Evolutionary conservation across 2,888 invertebrate genomes (phyloP), one percentile per base, ranked within the genome.

Genomic region (Pammene fasciana): DNA sequence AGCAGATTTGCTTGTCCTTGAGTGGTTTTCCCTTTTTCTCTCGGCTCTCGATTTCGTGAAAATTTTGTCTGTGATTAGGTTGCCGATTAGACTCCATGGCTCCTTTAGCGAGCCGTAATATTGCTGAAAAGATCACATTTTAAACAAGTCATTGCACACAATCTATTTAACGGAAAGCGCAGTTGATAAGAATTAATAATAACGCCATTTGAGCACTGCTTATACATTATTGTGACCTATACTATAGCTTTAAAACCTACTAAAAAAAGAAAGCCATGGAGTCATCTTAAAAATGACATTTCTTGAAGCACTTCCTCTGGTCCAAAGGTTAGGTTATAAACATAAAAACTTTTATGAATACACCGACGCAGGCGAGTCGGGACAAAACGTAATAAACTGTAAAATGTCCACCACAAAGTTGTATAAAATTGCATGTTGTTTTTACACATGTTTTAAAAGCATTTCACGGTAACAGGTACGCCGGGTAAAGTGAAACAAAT

Each of bases 291-390:
- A 85, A 86, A 83, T 83, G 82, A 73, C 76, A 82, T 84, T 83
- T 83, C 82, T 78, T 82, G 75, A 76, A 78, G 78, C 82, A 80
- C 76, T 82, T 78, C 75, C 76, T 74, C 70, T 76, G 76, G 71
- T 73, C 78, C 72, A 68, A 78, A 77, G 77, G 79, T 76, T 77
- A 71, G 75, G 82, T 77, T 80, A 80, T 87, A 86, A 86, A 86
- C 84, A 81, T 88, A 86, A 89, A 89, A 89, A 89, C 77, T 88
- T 89, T 88, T 87, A 89, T 88, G 85, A 86, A 87, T 86, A 84
- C 82, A 74, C 76, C 76, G 76, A 75, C 81, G 74, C 76, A 75
- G 78, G 41, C 77, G 81, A 79, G 78, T 75, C 75, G 75, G 78
- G 80, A 78, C 80, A 80, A 78, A 82, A 81, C 75, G 86, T 85